Base-by-base conservation (phyloP, 2,113 vertebrate species). In the Myotis davidii region DNA sequence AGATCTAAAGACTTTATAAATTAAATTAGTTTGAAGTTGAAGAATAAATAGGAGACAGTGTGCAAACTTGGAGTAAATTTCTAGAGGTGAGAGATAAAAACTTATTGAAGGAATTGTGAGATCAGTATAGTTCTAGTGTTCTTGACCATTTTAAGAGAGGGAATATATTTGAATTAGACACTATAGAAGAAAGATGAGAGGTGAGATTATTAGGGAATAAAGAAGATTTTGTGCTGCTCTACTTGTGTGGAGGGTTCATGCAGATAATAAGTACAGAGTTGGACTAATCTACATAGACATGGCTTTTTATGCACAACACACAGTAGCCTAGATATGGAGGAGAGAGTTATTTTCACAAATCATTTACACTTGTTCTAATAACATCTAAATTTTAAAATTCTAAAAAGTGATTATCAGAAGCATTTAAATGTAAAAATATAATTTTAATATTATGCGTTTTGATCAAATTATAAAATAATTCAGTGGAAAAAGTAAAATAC, bases 381-480 rank as follows among this genome's bases (percentile, higher is more conserved):
- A n/a, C 81, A 20, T 50, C 74, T 74, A 67, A 3, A 69, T 50
- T 94, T 84, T 17, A 88, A 87, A 90, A 39, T 29, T 87, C 27
- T 85, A 34, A 94, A 87, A 69, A 16, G 3, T 72, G 23, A 56
- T 54, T 84, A 65, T 13, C 37, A 94, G n/a, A 67, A 65, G 39
- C 12, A 76, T 64, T 83, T 77, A 70, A 27, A 79, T 45, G 42
- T 73, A 9, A 54, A 73, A 93, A 18, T 48, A 64, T 69, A 84
- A 56, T 56, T 84, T 79, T 48, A 73, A 21, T 42, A 86, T 39
- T 32, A 70, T 5, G 6, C 64, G 6, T 81, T 81, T 48, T 85
- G 21, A 64, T 77, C 17, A 95, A 67, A 64, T 34, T 88, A 70
- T 90, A 91, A 84, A 93, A 67, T 67, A 90, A 77, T 10, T 37